phyloP scores from a whole-genome alignment of 2,113 vertebrate species.

The Tetrao urogallus region DNA sequence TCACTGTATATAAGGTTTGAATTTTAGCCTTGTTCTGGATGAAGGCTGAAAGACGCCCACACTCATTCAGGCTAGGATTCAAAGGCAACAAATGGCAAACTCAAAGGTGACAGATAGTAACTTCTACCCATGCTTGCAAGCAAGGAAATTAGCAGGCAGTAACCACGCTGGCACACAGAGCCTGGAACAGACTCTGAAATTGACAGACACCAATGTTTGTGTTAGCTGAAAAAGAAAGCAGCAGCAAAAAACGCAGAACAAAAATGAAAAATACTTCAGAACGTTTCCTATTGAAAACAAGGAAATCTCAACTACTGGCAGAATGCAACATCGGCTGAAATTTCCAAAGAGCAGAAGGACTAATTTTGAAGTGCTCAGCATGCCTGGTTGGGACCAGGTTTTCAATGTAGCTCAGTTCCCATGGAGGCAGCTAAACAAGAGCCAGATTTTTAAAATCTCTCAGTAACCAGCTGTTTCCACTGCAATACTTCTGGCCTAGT shows the following conservation, averaged over 20 bases:
- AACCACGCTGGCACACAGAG: background rate
- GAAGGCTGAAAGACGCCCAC: background rate
- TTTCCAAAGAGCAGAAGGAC: conserved; percentile 35
- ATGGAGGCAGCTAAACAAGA: conserved; percentile 39
- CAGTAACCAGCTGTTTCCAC: conserved; percentile 35
- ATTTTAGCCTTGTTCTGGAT: background rate
- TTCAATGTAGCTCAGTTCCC: conserved; percentile 43
- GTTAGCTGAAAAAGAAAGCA: conserved; percentile 25
- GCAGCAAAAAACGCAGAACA: background rate
- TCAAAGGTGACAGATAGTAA: background rate
- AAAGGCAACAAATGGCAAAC: background rate
- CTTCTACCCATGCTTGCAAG: background rate
- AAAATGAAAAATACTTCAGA: background rate
- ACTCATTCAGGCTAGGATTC: background rate
- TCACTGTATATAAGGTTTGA: background rate
- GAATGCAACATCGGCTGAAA: background rate
- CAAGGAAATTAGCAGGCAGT: conserved; percentile 14
- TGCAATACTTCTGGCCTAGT: background rate
- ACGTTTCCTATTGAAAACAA: background rate
- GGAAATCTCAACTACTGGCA: background rate
- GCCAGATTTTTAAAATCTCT: conserved; percentile 30
- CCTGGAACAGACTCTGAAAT: background rate
- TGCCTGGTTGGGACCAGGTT: conserved; percentile 17
- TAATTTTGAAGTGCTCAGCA: conserved; percentile 16
- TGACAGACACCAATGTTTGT: background rate